A percentile compares a stretch with the other conserved stretches of the same genome.
Conservation (phyloP, 2,888 invertebrate species). For the Eupithecia centaureata region DNA sequence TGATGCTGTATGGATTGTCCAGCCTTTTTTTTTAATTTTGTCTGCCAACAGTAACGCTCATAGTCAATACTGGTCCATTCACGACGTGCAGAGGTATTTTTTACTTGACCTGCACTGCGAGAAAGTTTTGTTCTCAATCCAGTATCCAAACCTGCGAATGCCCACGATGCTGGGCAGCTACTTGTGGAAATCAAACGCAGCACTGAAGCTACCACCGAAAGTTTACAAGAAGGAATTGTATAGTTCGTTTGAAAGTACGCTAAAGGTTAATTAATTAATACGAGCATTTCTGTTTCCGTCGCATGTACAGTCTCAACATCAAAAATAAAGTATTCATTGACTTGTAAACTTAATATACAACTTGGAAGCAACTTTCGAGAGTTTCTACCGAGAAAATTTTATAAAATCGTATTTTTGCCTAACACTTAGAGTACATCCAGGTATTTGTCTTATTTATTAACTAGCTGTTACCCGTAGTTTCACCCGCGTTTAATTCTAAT, state of each 20-base stretch:
- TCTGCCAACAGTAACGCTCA: constrained; percentile 57
- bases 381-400: too few species aligned
- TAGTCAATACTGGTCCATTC: constrained; percentile 68
- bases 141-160: constrained; percentile 69
- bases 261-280: constrained; percentile 56
- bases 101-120: constrained; percentile 68
- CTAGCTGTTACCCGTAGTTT: too few species aligned
- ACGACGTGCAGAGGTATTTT: constrained; percentile 71
- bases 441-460: too few species aligned
- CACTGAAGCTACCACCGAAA: constrained; percentile 57
- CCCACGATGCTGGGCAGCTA: constrained; percentile 59
- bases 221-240: constrained; percentile 62
- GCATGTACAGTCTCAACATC: too few species aligned
- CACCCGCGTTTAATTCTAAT: too few species aligned
- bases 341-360: too few species aligned
- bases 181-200: constrained; percentile 64
- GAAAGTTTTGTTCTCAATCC: constrained; percentile 65
- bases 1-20: too few species aligned
- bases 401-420: too few species aligned
- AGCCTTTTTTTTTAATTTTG: neutral
- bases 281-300: neutral
- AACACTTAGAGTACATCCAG: too few species aligned
- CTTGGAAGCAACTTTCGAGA: too few species aligned
- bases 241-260: constrained; percentile 58
- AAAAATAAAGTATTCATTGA: too few species aligned